phyloP scores from a whole-genome alignment of 2,113 vertebrate species.

The Sylvilagus bachmani region DNA sequence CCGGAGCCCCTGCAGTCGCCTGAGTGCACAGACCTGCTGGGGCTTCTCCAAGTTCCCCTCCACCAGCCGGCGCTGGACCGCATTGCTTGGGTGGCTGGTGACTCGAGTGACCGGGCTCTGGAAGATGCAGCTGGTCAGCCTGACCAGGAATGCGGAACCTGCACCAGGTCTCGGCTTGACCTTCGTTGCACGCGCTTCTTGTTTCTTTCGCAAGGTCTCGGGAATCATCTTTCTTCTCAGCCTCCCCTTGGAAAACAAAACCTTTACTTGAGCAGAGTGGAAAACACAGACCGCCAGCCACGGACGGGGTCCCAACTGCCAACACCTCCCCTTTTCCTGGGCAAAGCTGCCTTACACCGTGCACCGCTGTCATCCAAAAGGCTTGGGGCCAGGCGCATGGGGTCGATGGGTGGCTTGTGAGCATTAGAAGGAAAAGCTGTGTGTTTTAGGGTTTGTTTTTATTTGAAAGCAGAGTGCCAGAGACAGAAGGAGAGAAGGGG shows the following conservation, averaged over 20 bases:
- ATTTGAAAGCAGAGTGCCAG: no score
- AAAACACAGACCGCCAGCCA: no score
- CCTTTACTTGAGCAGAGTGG: not conserved
- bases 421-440: no score
- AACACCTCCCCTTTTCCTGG: no score
- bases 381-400: no score
- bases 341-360: no score
- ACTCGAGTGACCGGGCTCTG: not conserved
- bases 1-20: not conserved
- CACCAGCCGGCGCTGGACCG: accelerated
- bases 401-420: no score
- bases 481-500: no score
- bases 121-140: constrained; percentile 29
- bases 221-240: not conserved
- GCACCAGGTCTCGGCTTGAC: not conserved
- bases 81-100: not conserved
- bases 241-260: not conserved
- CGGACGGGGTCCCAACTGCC: no score
- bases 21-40: not conserved
- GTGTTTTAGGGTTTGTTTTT: no score
- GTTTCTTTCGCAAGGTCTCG: not conserved
- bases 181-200: accelerated
- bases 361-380: no score
- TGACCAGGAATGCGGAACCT: accelerated
- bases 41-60: not conserved